These are phyloP conservation scores for Cynodonichthys magdalenae DNA, from an alignment of 2,797 vertebrate species.

Conservation along the genomic window DNA sequence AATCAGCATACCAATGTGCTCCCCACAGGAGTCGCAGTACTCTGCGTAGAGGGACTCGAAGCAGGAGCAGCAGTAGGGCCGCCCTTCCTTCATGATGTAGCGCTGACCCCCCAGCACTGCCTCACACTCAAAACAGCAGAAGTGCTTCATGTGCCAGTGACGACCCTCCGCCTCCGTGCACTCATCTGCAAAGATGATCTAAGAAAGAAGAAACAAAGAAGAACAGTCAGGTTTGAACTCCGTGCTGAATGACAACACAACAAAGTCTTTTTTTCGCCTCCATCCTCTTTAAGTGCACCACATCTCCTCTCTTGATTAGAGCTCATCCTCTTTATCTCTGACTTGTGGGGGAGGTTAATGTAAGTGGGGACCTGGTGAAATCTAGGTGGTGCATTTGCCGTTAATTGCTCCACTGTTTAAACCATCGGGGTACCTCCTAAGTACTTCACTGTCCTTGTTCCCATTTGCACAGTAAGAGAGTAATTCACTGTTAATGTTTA, in stretches of 20 bases:
- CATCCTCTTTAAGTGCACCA: slow-evolving; percentile 8
- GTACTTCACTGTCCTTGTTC: slow-evolving; percentile 35
- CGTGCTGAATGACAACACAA: slow-evolving; percentile 51
- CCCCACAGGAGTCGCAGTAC: slow-evolving; percentile 96
- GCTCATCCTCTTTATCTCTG: slow-evolving; percentile 48
- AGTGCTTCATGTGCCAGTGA: slow-evolving; percentile 99
- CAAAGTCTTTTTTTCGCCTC: slow-evolving; percentile 30
- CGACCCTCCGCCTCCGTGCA: slow-evolving; percentile 97
- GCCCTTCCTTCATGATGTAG: slow-evolving; percentile 99
- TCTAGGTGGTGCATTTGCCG: slow-evolving; percentile 56
- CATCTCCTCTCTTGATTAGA: slow-evolving; percentile 37
- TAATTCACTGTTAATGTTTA: slow-evolving; percentile 40
- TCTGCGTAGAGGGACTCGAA: slow-evolving; percentile 97
- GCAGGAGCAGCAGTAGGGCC: slow-evolving; percentile 97
- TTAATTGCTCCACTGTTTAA: slow-evolving; percentile 56
- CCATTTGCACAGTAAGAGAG: slow-evolving; percentile 35
- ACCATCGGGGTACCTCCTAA: slow-evolving; percentile 45
- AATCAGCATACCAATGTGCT: slow-evolving; percentile 91
- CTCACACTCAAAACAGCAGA: slow-evolving; percentile 98
- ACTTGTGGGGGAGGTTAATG: slow-evolving; percentile 54
- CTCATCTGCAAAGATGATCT: slow-evolving; percentile 98
- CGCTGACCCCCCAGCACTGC: slow-evolving; percentile 94
- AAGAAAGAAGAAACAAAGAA: slow-evolving; percentile 35
- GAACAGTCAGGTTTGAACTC: slow-evolving; percentile 43
- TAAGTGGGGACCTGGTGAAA: slow-evolving; percentile 39